phyloP scores from a whole-genome alignment of 2,113 vertebrate species.

The Hippopotamus amphibius region DNA sequence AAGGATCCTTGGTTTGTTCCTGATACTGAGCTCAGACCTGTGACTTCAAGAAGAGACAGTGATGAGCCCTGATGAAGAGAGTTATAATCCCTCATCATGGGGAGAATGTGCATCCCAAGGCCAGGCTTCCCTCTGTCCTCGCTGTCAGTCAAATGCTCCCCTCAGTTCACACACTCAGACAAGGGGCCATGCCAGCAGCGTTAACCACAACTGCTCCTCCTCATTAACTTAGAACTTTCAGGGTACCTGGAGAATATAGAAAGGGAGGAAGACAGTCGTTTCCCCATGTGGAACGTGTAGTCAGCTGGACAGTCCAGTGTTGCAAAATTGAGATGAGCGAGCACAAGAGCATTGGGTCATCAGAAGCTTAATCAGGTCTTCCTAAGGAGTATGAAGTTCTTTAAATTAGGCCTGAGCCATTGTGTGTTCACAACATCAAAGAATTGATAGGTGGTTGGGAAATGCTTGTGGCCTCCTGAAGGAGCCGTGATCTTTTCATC shows the following conservation, averaged over 20 bases:
- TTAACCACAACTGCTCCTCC: not conserved
- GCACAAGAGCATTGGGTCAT: too few relatives aligned
- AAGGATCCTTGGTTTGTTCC: not conserved
- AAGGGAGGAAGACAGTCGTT: not conserved
- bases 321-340: not conserved
- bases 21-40: not conserved
- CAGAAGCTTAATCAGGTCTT: not conserved
- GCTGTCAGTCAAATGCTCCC: not conserved
- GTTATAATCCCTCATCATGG: too few relatives aligned
- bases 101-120: not conserved
- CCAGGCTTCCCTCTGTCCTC: too few relatives aligned
- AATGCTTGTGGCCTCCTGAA: not conserved
- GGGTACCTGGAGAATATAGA: not conserved
- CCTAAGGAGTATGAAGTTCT: too few relatives aligned
- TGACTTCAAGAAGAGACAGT: not conserved
- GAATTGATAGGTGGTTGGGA: not conserved
- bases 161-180: rapidly evolving
- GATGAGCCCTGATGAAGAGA: rapidly evolving
- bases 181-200: too few relatives aligned
- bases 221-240: rapidly evolving
- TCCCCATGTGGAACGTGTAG: too few relatives aligned
- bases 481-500: rapidly evolving
- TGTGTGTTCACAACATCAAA: too few relatives aligned
- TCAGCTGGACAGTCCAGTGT: not conserved
- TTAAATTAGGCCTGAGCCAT: not conserved